These are phyloP conservation scores for Pseudococcus longispinus DNA, from an alignment of 2,888 invertebrate genomes.

Conservation along the genomic window DNA sequence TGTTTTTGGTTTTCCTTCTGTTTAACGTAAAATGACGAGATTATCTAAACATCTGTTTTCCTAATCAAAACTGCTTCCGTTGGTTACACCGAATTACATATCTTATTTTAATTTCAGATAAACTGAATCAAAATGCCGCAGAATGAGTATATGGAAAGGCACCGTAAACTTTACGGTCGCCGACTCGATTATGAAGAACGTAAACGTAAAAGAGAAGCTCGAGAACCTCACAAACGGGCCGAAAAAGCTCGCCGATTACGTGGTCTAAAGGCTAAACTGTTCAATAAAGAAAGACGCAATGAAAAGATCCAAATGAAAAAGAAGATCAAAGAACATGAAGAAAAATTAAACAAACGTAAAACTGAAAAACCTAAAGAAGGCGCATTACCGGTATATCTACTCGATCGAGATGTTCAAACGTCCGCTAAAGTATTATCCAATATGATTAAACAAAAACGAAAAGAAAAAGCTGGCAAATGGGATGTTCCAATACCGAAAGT, in stretches of 20 bases:
- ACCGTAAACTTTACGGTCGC: slow-evolving; percentile 93
- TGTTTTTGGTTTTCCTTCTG: slow-evolving; percentile 24
- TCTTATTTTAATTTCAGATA: not conserved
- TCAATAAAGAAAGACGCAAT: slow-evolving; percentile 93
- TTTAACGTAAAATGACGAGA: not conserved
- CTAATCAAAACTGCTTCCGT: slow-evolving; percentile 35
- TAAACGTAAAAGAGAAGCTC: slow-evolving; percentile 93
- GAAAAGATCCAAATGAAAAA: slow-evolving; percentile 99
- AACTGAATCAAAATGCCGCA: slow-evolving; percentile 80
- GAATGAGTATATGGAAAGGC: slow-evolving; percentile 99
- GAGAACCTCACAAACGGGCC: slow-evolving; percentile 89
- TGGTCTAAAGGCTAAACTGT: slow-evolving; percentile 96
- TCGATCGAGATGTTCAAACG: slow-evolving; percentile 94
- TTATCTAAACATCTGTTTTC: not conserved
- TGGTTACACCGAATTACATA: not conserved
- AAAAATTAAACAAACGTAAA: slow-evolving; percentile 82
- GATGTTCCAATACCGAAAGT: slow-evolving; percentile 99
- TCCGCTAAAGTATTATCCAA: slow-evolving; percentile 96
- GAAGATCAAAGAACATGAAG: slow-evolving; percentile 96
- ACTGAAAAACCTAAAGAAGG: slow-evolving; percentile 86
- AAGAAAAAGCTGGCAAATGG: slow-evolving; percentile 99
- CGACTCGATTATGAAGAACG: slow-evolving; percentile 97
- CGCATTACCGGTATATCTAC: slow-evolving; percentile 93
- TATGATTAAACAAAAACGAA: slow-evolving; percentile 99
- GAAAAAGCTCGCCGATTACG: slow-evolving; percentile 89